A percentile compares a stretch with the other conserved stretches of the same genome.
These are phyloP conservation scores for Brachyistius frenatus DNA, from an alignment of 2,113 vertebrate genomes.

Conservation along the genomic window DNA sequence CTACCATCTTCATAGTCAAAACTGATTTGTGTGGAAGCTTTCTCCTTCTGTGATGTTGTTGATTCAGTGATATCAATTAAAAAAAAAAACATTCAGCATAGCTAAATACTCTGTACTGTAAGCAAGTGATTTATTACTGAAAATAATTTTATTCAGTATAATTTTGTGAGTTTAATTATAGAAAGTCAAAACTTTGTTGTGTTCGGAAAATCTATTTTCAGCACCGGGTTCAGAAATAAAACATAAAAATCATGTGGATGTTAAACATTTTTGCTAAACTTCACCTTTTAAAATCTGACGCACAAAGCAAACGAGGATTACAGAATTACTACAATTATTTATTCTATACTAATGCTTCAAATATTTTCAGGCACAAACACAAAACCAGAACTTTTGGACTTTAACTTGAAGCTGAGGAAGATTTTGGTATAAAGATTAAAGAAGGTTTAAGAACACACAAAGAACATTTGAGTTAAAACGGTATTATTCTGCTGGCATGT, in stretches of 20 bases:
- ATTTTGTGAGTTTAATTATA: background rate
- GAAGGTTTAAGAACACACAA: background rate
- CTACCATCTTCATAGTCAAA: background rate
- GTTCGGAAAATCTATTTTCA: background rate
- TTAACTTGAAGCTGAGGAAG: background rate
- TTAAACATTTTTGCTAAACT: too few relatives aligned
- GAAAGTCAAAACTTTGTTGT: background rate
- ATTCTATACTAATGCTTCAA: background rate
- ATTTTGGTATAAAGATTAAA: background rate
- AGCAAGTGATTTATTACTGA: background rate
- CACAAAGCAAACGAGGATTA: too few relatives aligned
- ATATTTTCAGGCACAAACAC: background rate
- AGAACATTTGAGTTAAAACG: background rate
- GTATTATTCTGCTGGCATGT: background rate
- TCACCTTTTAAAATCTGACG: too few relatives aligned
- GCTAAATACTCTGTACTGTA: background rate
- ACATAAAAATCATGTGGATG: too few relatives aligned
- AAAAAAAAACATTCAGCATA: background rate
- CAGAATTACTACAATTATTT: too few relatives aligned
- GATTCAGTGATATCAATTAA: too few relatives aligned
- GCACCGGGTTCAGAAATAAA: too few relatives aligned
- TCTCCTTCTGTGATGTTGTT: background rate
- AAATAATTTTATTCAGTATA: background rate
- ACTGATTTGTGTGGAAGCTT: background rate
- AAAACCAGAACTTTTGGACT: background rate